A percentile compares a stretch with the other conserved stretches of the same genome.
These are phyloP conservation scores for Sakesphorus luctuosus DNA, from an alignment of 2,113 vertebrate species.

Conservation along the genomic window DNA sequence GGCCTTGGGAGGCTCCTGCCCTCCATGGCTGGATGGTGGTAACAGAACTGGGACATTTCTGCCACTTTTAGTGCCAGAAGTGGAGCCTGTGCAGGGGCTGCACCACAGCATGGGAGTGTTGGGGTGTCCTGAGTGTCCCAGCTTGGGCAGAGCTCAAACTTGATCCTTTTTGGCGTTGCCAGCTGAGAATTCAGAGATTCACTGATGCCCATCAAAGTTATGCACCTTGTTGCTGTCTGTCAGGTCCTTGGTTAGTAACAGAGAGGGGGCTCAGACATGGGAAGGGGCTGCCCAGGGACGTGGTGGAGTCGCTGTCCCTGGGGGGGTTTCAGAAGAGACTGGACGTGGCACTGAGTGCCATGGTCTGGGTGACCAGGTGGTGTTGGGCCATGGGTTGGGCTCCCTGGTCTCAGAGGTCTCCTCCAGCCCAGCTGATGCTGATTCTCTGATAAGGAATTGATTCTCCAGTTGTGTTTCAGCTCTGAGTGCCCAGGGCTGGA, in stretches of 20 bases:
- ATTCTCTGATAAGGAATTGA: background rate
- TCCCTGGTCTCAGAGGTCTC: background rate
- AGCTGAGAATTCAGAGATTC: background rate
- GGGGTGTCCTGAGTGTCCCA: background rate
- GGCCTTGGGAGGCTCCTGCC: background rate
- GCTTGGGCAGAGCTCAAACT: background rate
- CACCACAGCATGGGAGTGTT: background rate
- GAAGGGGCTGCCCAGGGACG: background rate
- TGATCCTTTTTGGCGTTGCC: background rate
- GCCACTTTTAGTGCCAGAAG: rapidly evolving
- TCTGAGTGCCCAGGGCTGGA: background rate
- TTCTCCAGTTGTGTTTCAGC: background rate
- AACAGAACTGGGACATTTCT: background rate
- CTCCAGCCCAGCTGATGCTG: too few relatives aligned
- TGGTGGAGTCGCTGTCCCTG: background rate
- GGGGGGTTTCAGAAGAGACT: too few relatives aligned
- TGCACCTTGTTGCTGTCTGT: background rate
- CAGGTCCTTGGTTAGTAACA: background rate
- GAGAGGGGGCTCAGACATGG: rapidly evolving
- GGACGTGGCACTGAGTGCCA: background rate
- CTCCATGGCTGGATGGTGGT: background rate
- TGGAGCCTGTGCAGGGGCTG: background rate
- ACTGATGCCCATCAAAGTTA: background rate
- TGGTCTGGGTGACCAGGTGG: rapidly evolving
- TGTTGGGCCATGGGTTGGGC: rapidly evolving